phyloP scores from a whole-genome alignment of 2,113 vertebrate genomes.

The Aegotheles bennettii region DNA sequence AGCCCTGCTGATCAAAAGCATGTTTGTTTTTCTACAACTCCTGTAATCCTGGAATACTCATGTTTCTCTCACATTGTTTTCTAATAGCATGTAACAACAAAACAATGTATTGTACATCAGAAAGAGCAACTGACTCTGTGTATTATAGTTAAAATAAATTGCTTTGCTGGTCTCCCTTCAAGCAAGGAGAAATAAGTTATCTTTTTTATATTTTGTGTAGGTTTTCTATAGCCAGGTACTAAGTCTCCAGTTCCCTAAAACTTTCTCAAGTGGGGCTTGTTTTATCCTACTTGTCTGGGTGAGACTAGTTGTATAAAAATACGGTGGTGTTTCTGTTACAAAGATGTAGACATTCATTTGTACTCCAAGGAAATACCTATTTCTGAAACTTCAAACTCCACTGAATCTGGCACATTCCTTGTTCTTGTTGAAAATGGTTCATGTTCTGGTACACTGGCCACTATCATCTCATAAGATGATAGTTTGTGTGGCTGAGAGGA shows the following conservation, averaged over 20 bases:
- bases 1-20: background rate
- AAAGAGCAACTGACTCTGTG: background rate
- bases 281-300: background rate
- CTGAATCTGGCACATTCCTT: background rate
- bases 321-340: background rate
- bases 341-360: background rate
- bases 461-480: background rate
- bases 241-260: background rate
- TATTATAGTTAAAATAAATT: background rate
- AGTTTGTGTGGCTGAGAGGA: background rate
- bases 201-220: background rate
- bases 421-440: background rate
- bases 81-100: background rate
- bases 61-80: background rate
- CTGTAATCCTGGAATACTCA: background rate
- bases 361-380: background rate
- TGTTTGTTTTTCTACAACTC: background rate
- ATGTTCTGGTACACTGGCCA: background rate
- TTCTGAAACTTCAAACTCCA: background rate
- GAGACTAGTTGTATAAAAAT: background rate
- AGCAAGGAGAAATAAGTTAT: background rate
- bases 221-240: background rate
- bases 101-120: background rate
- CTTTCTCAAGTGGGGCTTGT: background rate
- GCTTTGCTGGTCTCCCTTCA: background rate